Conservation (phyloP, 2,888 invertebrate genomes). For the Luffia ferchaultella region DNA sequence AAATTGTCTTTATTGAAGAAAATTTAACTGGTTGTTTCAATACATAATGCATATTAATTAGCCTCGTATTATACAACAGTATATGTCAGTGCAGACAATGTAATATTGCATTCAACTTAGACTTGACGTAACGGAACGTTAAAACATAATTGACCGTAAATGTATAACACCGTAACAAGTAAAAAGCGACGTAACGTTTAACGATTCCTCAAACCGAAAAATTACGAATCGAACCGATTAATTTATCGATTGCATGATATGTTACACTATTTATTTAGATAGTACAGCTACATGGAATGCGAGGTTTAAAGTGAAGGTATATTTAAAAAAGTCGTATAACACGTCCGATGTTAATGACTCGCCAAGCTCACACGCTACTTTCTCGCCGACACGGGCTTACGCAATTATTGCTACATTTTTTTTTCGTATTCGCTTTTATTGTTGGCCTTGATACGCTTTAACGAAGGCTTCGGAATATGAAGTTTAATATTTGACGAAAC, state of each 20-base stretch:
- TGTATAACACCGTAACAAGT: too few relatives aligned
- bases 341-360: conserved; percentile 11
- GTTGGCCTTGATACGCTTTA: conserved; percentile 38
- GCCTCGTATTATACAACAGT: too few relatives aligned
- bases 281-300: background rate
- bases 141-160: too few relatives aligned
- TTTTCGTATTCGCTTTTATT: conserved; percentile 36
- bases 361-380: conserved; percentile 37
- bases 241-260: background rate
- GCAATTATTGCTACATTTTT: conserved; percentile 36
- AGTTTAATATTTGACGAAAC: conserved; percentile 41
- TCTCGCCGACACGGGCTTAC: conserved; percentile 28
- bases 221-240: background rate
- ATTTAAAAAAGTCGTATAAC: background rate
- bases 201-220: background rate
- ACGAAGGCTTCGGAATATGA: conserved; percentile 20
- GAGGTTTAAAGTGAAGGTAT: background rate
- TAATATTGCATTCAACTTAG: too few relatives aligned
- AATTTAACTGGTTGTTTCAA: too few relatives aligned
- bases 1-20: too few relatives aligned
- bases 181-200: too few relatives aligned
- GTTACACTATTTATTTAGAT: background rate
- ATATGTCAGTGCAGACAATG: too few relatives aligned
- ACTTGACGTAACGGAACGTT: too few relatives aligned
- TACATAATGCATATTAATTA: too few relatives aligned